A percentile compares a stretch with the other conserved stretches of the same genome.
phyloP scores from a whole-genome alignment of 1,140 invertebrate species.

The Drosophila bifasciata region DNA sequence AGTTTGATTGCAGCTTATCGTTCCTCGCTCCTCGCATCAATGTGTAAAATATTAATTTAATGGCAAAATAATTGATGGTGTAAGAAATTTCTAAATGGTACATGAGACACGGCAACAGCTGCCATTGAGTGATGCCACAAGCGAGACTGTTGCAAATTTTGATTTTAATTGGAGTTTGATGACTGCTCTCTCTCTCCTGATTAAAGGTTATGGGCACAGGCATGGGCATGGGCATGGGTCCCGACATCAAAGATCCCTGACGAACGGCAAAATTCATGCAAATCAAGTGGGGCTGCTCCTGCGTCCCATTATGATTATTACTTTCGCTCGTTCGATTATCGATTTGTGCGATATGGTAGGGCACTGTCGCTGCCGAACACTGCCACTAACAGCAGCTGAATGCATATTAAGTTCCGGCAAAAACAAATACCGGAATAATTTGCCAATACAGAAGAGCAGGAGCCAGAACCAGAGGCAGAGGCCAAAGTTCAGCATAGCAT shows the following conservation, averaged over 20 bases:
- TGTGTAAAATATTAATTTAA: constrained; percentile 9
- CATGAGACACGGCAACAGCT: constrained; percentile 49
- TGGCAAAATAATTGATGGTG: constrained; percentile 34
- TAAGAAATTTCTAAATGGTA: constrained; percentile 5
- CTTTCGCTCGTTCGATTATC: constrained; percentile 65
- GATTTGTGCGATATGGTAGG: constrained; percentile 45
- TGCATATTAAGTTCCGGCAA: constrained; percentile 78
- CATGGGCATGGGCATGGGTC: no score
- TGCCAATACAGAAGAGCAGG: constrained; percentile 54
- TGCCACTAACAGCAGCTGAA: constrained; percentile 54
- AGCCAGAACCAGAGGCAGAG: constrained; percentile 4
- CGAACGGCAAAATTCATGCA: constrained; percentile 53
- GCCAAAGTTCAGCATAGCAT: constrained; percentile 32
- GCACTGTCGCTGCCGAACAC: constrained; percentile 15
- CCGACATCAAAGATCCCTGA: constrained; percentile 51
- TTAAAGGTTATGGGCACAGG: constrained; percentile 59
- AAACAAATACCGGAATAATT: constrained; percentile 79
- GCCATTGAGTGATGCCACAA: constrained; percentile 68
- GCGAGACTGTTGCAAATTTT: constrained; percentile 59
- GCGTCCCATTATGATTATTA: constrained; percentile 68
- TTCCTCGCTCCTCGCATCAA: not conserved
- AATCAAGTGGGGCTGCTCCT: constrained; percentile 44
- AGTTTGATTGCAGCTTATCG: constrained; percentile 1
- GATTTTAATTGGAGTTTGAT: constrained; percentile 78
- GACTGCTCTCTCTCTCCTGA: constrained; percentile 47